Base-by-base conservation (phyloP, 2,113 vertebrate genomes). In the Plotosus lineatus region DNA sequence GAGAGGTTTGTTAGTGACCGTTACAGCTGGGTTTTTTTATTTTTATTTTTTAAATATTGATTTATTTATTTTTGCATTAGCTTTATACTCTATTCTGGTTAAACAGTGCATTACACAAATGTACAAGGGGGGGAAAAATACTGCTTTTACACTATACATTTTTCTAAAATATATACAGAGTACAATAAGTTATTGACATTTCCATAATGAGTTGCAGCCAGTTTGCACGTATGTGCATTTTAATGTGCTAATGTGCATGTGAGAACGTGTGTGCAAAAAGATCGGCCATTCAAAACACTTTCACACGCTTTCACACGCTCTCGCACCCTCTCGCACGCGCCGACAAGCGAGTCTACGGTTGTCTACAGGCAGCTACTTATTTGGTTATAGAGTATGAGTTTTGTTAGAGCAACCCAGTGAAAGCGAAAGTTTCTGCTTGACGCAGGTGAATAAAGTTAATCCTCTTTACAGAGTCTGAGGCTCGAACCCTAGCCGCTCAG, bases 141-240 rank as follows among this genome's bases (percentile, higher is more conserved):
- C 94, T 96, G 94, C 91, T 94, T 98, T 97, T 95, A 94, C 94
- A 95, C 96, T 97, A 94, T 97, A 97, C 95, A 97, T 90, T 93
- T 84, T 87, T 96, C 95, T 98, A 95, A 95, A 97, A 96, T 98
- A 97, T 97, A 95, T 98, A 99, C 94, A 97, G 95, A 96, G 95
- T 98, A 98, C 96, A 99, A 98, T 98, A 98, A 98, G 95, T 99
- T 99, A 99, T 92, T 92, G 84, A 86, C 94, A 91, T 92, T 93
- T 94, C 91, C 94, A 87, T 96, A 94, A 90, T 91, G 94, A 95
- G 94, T 84, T 94, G 91, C 90, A 92, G 95, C 95, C 93, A 94
- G 92, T 91, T 89, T 93, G 93, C 95, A 96, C 95, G 84, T 82
- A 88, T 72, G 78, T 36, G 85, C 80, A 82, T 82, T 63, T 82